Base-by-base conservation (phyloP, 2,113 vertebrate genomes). In the Suricata suricatta region DNA sequence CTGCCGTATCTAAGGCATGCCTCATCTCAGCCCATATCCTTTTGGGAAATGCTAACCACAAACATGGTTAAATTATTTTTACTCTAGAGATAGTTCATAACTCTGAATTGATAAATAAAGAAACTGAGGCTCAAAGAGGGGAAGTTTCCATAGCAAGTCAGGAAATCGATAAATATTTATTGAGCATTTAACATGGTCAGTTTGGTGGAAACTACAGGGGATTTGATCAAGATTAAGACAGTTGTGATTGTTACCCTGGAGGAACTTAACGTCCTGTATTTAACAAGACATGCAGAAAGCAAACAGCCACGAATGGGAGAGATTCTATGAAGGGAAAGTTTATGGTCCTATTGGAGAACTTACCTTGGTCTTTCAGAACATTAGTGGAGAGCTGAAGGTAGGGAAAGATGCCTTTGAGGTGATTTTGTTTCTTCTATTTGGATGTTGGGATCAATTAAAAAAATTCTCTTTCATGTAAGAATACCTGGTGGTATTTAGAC, bases 61-160 rank as follows among this genome's bases (percentile, higher is more conserved):
- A 57, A 90, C 21, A 60, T 16, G 5, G 38, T 83, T 86, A 77
- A 31, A 60, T 68, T 95, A 69, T 87, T 63, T 63, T 57, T 23
- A 54, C 66, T 76, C 5, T 52, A 88, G 76, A 94, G 27, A 57
- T 1, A 72, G 8, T 38, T 57, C 72, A 94, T 19, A 79, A 6
- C 57, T 93, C 19, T 57, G 44, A 84, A 35, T 6, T 85, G 66
- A 63, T 95, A 94, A 90, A 41, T 52, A 41, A 96, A 77, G 79
- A 95, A 90, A 95, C 69, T 54, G 29, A 96, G 80, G 9, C 52
- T 88, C 69, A 69, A 77, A 79, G 44, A 95, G 66, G 44, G 15
- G 64, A 93, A 33, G 14, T 86, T 93, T 93, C 94, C 27, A 44
- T 15, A 81, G 71, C 25, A 74, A 82, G 52, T 57, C 50, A 91